Evolutionary conservation across 2,113 vertebrate species (phyloP).

Genomic region (Grantiella picta): DNA sequence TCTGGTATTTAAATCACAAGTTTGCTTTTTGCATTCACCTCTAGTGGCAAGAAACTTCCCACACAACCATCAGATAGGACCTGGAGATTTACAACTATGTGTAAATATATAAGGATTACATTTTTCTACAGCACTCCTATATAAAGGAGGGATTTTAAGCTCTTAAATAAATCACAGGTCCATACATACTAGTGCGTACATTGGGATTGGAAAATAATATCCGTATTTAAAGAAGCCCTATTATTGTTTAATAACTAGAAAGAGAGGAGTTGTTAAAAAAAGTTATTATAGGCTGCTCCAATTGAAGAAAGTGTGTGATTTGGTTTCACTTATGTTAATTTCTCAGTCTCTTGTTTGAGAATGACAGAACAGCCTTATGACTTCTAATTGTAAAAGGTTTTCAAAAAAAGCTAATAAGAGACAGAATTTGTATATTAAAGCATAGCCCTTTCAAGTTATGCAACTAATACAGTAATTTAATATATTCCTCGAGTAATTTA

Average conservation of each 20-base stretch:
- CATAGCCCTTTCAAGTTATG: neutral
- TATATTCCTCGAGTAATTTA: neutral
- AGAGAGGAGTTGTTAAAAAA: neutral
- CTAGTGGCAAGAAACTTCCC: neutral
- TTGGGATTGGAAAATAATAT: neutral
- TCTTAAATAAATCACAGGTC: neutral
- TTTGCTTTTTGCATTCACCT: neutral
- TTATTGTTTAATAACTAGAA: neutral
- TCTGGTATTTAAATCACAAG: neutral
- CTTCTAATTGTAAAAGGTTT: neutral
- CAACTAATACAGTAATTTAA: neutral
- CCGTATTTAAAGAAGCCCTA: neutral
- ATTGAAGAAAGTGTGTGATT: neutral
- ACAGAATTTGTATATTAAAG: neutral
- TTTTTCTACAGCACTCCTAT: neutral
- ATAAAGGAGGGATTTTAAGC: neutral
- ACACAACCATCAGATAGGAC: neutral
- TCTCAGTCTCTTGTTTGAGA: neutral
- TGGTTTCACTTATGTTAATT: neutral
- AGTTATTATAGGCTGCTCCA: neutral
- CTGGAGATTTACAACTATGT: neutral
- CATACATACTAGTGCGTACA: neutral
- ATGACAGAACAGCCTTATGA: neutral
- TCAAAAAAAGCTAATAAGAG: neutral
- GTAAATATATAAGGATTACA: neutral